Base-by-base conservation (phyloP, 2,113 vertebrate species). In the Eurystomus gularis region DNA sequence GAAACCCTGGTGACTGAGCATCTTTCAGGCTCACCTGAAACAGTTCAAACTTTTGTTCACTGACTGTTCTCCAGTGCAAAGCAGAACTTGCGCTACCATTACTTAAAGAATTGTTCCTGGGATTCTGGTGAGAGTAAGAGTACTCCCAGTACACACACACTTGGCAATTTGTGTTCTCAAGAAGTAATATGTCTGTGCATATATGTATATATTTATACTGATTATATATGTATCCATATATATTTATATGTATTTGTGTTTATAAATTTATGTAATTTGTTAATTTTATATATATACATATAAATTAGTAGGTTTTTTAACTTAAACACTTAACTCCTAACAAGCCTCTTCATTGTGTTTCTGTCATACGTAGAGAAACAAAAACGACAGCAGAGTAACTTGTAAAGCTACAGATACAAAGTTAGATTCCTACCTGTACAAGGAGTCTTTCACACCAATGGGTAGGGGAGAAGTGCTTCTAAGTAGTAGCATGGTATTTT, bases 1-100 rank as follows among this genome's bases (percentile, higher is more conserved):
- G 65, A 86, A 46, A 85, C 77, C 58, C 73, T 60, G 64, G 83
- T 94, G 93, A 91, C 87, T 94, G 90, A 91, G 80, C 69, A 78
- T 88, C 78, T 94, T 92, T 94, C 80, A 65, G 75, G 71, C 71
- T 90, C 55, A 17, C 57, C 89, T 96, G 80, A 89, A 93, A 76
- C 46, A 54, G 42, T 69, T 58, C 15, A 64, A 73, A 95, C 73
- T 91, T 94, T 61, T 91, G 51, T 85, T 88, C 73, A 23, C 90
- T 88, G 76, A 20, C 75, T 94, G 19, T 73, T 82, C 39, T 91
- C 62, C 31, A 33, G 52, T 64, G 42, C 7, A 5, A 80, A 88
- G 60, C 48, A 69, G 37, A 88, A 24, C 46, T 55, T 77, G n/a
- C 2, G 2, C 11, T 68, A 40, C 29, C 26, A 2, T 68, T 86